Base-by-base conservation (phyloP, 2,113 vertebrate genomes). In the Athene noctua region DNA sequence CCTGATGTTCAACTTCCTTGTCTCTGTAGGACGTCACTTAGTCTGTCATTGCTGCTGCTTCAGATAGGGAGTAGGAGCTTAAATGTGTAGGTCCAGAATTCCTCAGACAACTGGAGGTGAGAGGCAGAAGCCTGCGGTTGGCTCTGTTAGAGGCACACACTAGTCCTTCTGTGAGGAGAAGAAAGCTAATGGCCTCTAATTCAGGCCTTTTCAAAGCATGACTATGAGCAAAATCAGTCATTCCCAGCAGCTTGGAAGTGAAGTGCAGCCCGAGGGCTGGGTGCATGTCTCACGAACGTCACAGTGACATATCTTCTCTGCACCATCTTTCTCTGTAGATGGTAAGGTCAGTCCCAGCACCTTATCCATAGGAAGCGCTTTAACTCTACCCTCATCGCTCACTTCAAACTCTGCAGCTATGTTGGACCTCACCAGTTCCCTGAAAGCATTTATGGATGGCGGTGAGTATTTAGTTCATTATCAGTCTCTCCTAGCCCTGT, bases 371-470 rank as follows among this genome's bases (percentile, higher is more conserved):
- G 98, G 98, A 97, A 98, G 97, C 82, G 98, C 98, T 97, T 98
- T 98, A 74, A 96, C 97, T 85, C 95, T 98, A 86, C 98, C 98
- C 96, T 98, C 98, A 79, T 94, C 96, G 63, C 98, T 98, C 96
- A 97, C 97, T 94, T 94, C 98, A 58, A 97, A 98, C 79, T 98
- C 98, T 82, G 97, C 98, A 85, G 97, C 99, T 66, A 98, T 98
- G 94, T 59, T 98, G 77, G 98, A 98, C 94, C 98, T 99, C 92
- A 98, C 98, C 92, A 98, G 97, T 93, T 99, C 98, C 95, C 97
- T 99, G 95, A 99, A 99, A 97, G 98, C 99, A 4, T 98, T 98
- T 62, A 97, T 98, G 97, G 98, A 98, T 8, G 98, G 98, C 72
- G 99, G 99, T 99, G 95, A 98, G 98, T 97, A 82, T 85, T 59